A percentile compares a stretch with the other conserved stretches of the same genome.
Conservation (phyloP, 1,140 invertebrate species). For the Archivesica marissinica region DNA sequence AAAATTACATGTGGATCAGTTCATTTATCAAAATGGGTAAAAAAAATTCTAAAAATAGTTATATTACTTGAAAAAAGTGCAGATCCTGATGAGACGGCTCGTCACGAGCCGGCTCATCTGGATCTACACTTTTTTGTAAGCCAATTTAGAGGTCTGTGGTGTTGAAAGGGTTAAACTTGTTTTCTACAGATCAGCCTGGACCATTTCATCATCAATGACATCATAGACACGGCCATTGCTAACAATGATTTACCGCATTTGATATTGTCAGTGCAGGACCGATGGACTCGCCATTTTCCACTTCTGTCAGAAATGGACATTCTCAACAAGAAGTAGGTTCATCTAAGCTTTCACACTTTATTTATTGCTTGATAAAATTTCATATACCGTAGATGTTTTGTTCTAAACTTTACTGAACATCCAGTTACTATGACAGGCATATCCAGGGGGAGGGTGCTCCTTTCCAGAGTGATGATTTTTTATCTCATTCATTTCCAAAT, state of each 20-base stretch:
- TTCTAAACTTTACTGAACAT: not conserved
- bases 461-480: not conserved
- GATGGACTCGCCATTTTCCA: slow-evolving; percentile 39
- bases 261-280: slow-evolving; percentile 5
- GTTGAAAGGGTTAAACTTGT: too few relatives aligned
- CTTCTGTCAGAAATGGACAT: slow-evolving; percentile 43
- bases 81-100: too few relatives aligned
- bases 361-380: not conserved
- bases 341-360: not conserved
- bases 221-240: slow-evolving; percentile 31
- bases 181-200: slow-evolving; percentile 44
- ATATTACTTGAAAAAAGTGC: too few relatives aligned
- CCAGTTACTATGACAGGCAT: not conserved
- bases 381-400: not conserved
- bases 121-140: too few relatives aligned
- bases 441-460: not conserved
- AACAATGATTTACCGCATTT: slow-evolving; percentile 48
- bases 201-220: slow-evolving; percentile 44
- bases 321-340: slow-evolving; percentile 39
- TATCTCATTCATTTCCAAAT: not conserved
- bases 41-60: too few relatives aligned
- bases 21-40: too few relatives aligned
- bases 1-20: too few relatives aligned
- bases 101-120: too few relatives aligned
- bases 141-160: too few relatives aligned